Evolutionary conservation across 2,888 invertebrate genomes (phyloP).

Genomic region (Synanthedon myopaeformis): DNA sequence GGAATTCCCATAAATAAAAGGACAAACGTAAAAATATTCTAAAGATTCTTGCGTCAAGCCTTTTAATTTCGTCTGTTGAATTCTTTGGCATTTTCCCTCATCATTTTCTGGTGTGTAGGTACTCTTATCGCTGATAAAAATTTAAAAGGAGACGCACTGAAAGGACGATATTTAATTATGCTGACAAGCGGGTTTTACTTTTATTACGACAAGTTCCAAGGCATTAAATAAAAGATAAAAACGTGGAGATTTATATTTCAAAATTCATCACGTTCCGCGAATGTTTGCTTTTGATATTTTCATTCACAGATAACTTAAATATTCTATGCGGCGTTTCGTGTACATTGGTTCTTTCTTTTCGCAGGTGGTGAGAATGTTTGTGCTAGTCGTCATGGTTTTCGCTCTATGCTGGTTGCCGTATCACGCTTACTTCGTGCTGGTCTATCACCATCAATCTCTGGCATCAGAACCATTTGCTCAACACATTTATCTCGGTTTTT

Average conservation of each 20-base stretch:
- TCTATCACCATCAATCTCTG: conserved; percentile 71
- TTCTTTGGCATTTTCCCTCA: too few relatives aligned
- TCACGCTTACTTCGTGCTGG: conserved; percentile 86
- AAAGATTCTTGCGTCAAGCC: background rate
- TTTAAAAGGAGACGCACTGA: background rate
- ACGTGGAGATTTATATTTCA: background rate
- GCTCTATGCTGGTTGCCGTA: conserved; percentile 91
- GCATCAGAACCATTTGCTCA: conserved; percentile 80
- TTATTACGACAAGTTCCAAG: background rate
- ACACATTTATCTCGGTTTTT: conserved; percentile 86
- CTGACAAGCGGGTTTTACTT: background rate
- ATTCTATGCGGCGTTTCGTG: background rate
- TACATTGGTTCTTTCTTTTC: conserved; percentile 5
- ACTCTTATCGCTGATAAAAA: background rate
- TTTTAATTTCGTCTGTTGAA: background rate
- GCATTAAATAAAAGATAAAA: background rate
- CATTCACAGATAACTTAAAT: background rate
- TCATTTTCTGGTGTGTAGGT: background rate
- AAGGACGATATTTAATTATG: background rate
- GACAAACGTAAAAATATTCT: background rate
- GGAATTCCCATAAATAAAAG: too few relatives aligned
- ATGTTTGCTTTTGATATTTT: background rate
- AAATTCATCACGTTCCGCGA: background rate
- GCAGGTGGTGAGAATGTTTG: conserved; percentile 90
- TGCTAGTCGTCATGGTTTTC: conserved; percentile 85